Evolutionary conservation across 53 echinoderm and acorn worm genomes (phyloP), one percentile per base, ranked within the genome.

Genomic region (Temnopleurus reevesii): DNA sequence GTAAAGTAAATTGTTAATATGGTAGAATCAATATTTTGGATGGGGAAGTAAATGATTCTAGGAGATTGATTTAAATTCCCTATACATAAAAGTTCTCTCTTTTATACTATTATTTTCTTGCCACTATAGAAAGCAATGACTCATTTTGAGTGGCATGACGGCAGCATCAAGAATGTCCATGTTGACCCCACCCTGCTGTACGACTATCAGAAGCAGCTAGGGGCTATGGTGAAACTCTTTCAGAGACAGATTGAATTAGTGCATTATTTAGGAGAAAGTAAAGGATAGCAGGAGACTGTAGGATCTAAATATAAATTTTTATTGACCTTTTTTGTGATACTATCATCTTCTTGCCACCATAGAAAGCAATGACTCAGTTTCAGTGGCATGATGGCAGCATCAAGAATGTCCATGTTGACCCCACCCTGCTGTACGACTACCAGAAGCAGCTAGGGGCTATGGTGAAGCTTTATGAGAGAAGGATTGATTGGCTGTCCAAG

Each of bases 361-460:
- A 98, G 99, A 99, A 99, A 99, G 99, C 99, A 10, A 99, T 99
- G 99, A 95, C 96, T 24, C 99, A 99, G 55, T 99, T 99, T 91
- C 94, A 99, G 71, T 99, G 99, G 99, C 95, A 99, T 23, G 98
- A 99, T 59, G 99, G 99, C 7, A 94, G 94, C 77, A 94, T 99
- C 56, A 96, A 86, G 93, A 99, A 99, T 81, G 92, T 99, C 29
- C 99, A 99, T 47, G 99, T 99, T 55, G 99, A 99, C 33, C 99
- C 94, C 17, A 91, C 96, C 1, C 93, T 92, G 23, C 95, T 99
- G 41, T 99, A 91, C 86, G 99, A 99, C 89, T 96, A 99, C 84
- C 99, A 99, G 90, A 96, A 99, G 71, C 95, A 99, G 90, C 96
- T 99, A 15, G 98, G 95, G 9, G 92, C 99, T 13, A 91, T 93